Percentiles rank a stretch among this genome's conserved stretches.
Evolutionary conservation across 1,140 invertebrate species (phyloP).

Genomic region (Dendrolimus kikuchii): DNA sequence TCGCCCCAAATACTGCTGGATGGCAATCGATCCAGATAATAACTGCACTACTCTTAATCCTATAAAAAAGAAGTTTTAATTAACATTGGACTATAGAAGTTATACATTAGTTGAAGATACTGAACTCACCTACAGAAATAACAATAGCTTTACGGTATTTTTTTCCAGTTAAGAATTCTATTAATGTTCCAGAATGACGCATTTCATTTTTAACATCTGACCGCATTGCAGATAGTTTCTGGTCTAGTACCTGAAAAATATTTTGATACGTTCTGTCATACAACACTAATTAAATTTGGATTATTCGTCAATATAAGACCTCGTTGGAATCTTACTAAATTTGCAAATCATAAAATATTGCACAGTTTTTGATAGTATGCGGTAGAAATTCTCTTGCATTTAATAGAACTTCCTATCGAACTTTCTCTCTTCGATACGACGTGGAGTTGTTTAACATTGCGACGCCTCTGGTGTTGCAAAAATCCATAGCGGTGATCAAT

Average conservation of each 20-base stretch:
- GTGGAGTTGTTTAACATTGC: too few species aligned
- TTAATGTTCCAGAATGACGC: conserved; percentile 48
- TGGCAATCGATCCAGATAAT: conserved; percentile 75
- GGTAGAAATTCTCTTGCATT: too few species aligned
- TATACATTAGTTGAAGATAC: not conserved
- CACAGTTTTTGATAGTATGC: too few species aligned
- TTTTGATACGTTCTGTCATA: too few species aligned
- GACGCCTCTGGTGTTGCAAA: too few species aligned
- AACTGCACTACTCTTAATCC: conserved; percentile 74
- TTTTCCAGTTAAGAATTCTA: conserved; percentile 70
- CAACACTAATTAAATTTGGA: too few species aligned
- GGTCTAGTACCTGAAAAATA: conserved; percentile 36
- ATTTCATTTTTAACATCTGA: conserved; percentile 65
- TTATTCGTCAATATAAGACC: too few species aligned
- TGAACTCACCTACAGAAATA: conserved; percentile 38
- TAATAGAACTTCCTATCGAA: too few species aligned
- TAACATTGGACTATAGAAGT: not conserved
- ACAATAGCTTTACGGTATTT: conserved; percentile 72
- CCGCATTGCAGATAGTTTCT: conserved; percentile 71
- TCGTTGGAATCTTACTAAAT: too few species aligned
- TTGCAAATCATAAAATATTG: too few species aligned
- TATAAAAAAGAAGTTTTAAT: conserved; percentile 12
- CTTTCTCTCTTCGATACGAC: too few species aligned
- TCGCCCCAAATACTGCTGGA: conserved; percentile 78
- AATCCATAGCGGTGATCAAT: too few species aligned